These are phyloP conservation scores for Meteorus cinctellus DNA, from an alignment of 2,888 invertebrate species.

Conservation along the genomic window DNA sequence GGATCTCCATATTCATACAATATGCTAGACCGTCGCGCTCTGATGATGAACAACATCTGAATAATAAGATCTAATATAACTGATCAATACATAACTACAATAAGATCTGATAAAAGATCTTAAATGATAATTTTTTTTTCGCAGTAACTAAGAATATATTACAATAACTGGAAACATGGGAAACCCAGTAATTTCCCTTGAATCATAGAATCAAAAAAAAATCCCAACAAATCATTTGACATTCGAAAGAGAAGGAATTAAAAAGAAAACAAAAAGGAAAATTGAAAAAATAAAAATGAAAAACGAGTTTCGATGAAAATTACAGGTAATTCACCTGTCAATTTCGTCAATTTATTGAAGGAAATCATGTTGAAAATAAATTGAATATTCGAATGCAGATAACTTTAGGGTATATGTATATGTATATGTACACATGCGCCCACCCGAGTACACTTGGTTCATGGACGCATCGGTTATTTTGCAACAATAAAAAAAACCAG, in stretches of 20 bases:
- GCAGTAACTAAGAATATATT: not conserved
- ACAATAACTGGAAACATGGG: not conserved
- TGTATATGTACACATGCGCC: not conserved
- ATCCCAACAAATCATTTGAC: not conserved
- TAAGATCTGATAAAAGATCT: not conserved
- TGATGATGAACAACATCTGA: not conserved
- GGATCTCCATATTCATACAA: no score
- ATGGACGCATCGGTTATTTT: slow-evolving; percentile 5
- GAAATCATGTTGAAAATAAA: not conserved
- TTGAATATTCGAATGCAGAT: not conserved
- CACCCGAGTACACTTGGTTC: not conserved
- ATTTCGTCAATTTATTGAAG: not conserved
- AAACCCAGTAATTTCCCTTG: not conserved
- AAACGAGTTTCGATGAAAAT: no score
- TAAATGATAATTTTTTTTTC: not conserved
- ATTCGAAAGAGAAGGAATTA: not conserved
- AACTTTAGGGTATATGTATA: not conserved
- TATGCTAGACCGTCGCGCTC: not conserved
- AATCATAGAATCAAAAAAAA: not conserved
- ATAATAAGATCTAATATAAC: not conserved
- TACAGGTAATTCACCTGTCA: not conserved
- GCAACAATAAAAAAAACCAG: slow-evolving; percentile 13
- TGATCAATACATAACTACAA: not conserved
- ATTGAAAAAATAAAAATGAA: no score
- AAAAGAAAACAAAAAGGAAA: not conserved